Conservation (phyloP, 2,113 vertebrate genomes). For the Dolichallabes microphthalmus region DNA sequence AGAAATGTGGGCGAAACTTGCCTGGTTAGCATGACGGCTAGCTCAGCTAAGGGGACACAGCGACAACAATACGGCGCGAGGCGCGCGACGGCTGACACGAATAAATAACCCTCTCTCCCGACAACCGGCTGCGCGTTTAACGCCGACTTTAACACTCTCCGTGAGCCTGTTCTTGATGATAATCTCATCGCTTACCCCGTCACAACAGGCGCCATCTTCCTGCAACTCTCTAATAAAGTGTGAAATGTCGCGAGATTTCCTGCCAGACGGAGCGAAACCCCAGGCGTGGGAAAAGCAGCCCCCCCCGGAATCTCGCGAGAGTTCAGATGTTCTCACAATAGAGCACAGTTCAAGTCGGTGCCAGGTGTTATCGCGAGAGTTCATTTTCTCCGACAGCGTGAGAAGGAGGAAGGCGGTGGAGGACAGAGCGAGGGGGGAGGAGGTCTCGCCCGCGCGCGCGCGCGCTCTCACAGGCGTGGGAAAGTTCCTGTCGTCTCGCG, state of each 20-base stretch:
- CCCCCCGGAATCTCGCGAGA: slow-evolving; percentile 3
- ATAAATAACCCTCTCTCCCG: background rate
- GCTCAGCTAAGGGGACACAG: slow-evolving; percentile 43
- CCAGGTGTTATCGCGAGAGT: background rate
- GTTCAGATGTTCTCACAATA: slow-evolving; percentile 6
- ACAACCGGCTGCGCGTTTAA: slow-evolving; percentile 17
- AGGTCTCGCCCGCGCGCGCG: slow-evolving; percentile 29
- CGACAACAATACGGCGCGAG: slow-evolving; percentile 25
- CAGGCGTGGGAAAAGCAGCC: slow-evolving; percentile 48
- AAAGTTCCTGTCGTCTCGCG: slow-evolving; percentile 69
- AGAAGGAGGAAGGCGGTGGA: slow-evolving; percentile 44
- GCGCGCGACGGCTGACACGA: background rate
- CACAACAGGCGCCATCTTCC: slow-evolving; percentile 99
- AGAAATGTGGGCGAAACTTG: slow-evolving; percentile 17
- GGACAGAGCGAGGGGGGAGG: slow-evolving; percentile 42
- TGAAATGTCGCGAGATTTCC: slow-evolving; percentile 73
- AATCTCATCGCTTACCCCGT: slow-evolving; percentile 88
- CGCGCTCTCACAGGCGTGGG: slow-evolving; percentile 72
- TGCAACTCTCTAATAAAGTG: slow-evolving; percentile 86
- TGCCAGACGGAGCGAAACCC: slow-evolving; percentile 47
- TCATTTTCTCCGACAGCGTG: slow-evolving; percentile 5
- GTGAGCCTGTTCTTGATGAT: slow-evolving; percentile 47
- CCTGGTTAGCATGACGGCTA: slow-evolving; percentile 35
- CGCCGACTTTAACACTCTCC: slow-evolving; percentile 31
- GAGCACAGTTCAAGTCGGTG: too few species aligned